A percentile compares a stretch with the other conserved stretches of the same genome.
phyloP scores from a whole-genome alignment of 2,797 vertebrate genomes.

The Coregonus ussuriensis region DNA sequence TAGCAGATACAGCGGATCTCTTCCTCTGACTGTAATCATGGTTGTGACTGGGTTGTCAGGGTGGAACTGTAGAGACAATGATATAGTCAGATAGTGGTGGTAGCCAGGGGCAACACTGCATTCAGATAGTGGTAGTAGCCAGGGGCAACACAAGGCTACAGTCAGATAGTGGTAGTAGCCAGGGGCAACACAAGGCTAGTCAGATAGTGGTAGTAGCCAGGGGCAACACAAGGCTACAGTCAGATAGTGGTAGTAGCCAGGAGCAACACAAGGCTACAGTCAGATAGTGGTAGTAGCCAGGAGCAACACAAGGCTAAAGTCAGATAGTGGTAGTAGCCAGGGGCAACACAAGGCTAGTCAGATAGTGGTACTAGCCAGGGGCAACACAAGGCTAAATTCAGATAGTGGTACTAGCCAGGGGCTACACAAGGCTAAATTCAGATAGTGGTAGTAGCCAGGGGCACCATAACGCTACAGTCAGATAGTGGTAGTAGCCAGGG shows the following conservation, averaged over 20 bases:
- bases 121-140: slow-evolving; percentile 2
- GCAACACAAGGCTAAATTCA: slow-evolving; percentile 5
- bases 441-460: neutral
- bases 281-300: neutral
- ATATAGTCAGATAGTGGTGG: slow-evolving; percentile 13
- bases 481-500: neutral
- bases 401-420: neutral
- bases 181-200: neutral
- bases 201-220: neutral
- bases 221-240: slow-evolving; percentile 10
- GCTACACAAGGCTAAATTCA: slow-evolving; percentile 9
- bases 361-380: neutral
- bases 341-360: slow-evolving; percentile 3
- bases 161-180: slow-evolving; percentile 3
- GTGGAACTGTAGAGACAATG: slow-evolving; percentile 35
- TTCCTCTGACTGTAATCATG: slow-evolving; percentile 46
- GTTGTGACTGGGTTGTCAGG: slow-evolving; percentile 10
- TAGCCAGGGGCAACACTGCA: neutral
- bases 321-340: neutral
- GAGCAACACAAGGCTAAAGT: slow-evolving; percentile 1
- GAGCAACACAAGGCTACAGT: neutral
- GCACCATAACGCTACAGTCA: slow-evolving; percentile 10
- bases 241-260: neutral
- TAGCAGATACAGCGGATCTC: neutral
- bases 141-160: neutral